Evolutionary conservation across 2,113 vertebrate species (phyloP), one percentile per base, ranked within the genome.

Genomic region (Pygoscelis antarcticus): DNA sequence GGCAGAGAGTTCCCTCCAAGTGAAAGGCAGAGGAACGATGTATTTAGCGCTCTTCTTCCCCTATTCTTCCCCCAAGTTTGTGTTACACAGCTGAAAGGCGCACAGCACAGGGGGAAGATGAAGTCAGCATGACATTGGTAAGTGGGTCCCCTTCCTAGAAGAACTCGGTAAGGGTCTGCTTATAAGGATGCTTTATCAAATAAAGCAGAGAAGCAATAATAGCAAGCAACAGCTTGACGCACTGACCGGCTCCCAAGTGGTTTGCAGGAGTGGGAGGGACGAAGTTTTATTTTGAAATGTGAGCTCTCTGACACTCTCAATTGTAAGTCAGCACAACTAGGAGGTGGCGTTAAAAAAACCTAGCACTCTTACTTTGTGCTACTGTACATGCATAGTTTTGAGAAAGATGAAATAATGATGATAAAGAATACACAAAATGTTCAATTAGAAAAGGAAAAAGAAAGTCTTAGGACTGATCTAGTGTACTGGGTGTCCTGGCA

Each of bases 371-470:
- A 55, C 7, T 76, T 76, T 55, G 20, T 4, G 3, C 26, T 65
- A 30, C 14, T 75, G 7, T 44, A 4, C 0, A 0, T 38, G 30
- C 15, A 16, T 7, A 16, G 23, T 76, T 82, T 82, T 69, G 57
- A 60, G 47, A 76, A 54, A 85, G 10, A 36, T 34, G 22, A 68
- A 30, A 52, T 34, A 5, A 46, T 11, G 18, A 16, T 27, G 36
- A 82, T 2, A 2, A 86, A 78, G 29, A 10, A 57, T 34, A 51
- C 30, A 21, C 30, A 40, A 61, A 75, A 49, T 18, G 4, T 70
- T 62, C 20, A 29, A 38, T 25, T 44, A 42, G 30, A 40, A 87
- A 87, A 40, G 8, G 23, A 87, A 62, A 58, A 93, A 52, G 4
- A 9, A 74, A 84, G 14, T 13, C 18, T 25, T 62, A 49, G 44